A percentile compares a stretch with the other conserved stretches of the same genome.
phyloP scores from a whole-genome alignment of 2,113 vertebrate species.

The Nansenia antarctica region DNA sequence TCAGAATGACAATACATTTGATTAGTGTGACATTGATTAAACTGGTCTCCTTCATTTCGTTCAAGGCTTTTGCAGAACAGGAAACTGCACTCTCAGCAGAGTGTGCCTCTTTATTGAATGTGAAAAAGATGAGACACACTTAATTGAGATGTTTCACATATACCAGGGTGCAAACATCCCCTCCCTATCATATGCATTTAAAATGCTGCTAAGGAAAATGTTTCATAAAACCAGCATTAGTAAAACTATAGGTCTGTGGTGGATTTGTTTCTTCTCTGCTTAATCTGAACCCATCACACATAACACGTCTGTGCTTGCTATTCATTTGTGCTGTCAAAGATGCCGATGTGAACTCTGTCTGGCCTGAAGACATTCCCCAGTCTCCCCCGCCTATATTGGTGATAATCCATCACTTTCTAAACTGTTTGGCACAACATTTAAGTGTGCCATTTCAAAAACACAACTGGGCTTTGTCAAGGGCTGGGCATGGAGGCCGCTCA shows the following conservation, averaged over 20 bases:
- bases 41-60: slow-evolving; percentile 41
- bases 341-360: slow-evolving; percentile 11
- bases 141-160: slow-evolving; percentile 26
- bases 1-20: slow-evolving; percentile 60
- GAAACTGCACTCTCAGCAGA: slow-evolving; percentile 58
- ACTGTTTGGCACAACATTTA: slow-evolving; percentile 28
- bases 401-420: slow-evolving; percentile 49
- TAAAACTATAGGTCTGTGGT: neutral
- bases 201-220: neutral
- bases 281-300: slow-evolving; percentile 5
- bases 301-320: slow-evolving; percentile 15
- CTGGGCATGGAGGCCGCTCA: slow-evolving; percentile 20
- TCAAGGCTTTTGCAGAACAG: slow-evolving; percentile 62
- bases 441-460: slow-evolving; percentile 38
- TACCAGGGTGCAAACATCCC: neutral
- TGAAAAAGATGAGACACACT: slow-evolving; percentile 14
- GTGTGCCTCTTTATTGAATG: slow-evolving; percentile 5
- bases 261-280: neutral
- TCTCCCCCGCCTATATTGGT: neutral
- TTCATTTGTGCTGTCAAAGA: slow-evolving; percentile 13
- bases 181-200: neutral
- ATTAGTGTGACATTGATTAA: slow-evolving; percentile 67
- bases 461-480: slow-evolving; percentile 54
- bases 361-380: slow-evolving; percentile 18
- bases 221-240: neutral